phyloP scores from a whole-genome alignment of 2,113 vertebrate genomes.

The Megaceryle maxima region DNA sequence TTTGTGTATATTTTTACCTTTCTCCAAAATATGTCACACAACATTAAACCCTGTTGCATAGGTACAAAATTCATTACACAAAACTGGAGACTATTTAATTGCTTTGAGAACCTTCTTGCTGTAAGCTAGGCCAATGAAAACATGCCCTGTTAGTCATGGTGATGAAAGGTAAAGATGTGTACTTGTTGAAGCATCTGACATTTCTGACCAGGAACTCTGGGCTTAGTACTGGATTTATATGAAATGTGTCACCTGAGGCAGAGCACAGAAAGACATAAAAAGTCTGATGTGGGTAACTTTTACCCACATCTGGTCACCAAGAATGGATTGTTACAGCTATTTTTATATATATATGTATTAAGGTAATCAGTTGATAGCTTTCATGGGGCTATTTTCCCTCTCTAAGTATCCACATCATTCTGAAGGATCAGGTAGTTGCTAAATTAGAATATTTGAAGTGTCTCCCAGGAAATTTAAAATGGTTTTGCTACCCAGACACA shows the following conservation, averaged over 20 bases:
- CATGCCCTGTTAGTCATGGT: neutral
- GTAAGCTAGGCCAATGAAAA: neutral
- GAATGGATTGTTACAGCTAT: conserved; percentile 18
- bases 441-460: conserved; percentile 46
- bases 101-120: neutral
- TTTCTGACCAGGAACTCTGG: neutral
- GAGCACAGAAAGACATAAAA: neutral
- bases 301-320: neutral
- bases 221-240: neutral
- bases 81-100: neutral
- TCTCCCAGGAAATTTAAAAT: conserved; percentile 39
- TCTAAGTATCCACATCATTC: conserved; percentile 20
- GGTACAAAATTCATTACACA: neutral
- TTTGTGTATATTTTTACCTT: neutral
- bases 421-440: neutral
- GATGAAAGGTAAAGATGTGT: neutral
- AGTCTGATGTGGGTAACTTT: neutral
- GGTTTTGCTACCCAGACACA: conserved; percentile 18
- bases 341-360: conserved; percentile 44
- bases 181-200: neutral
- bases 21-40: neutral
- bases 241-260: neutral
- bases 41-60: neutral
- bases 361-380: conserved; percentile 26
- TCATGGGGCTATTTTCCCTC: conserved; percentile 38